Base-by-base conservation (phyloP, 2,113 vertebrate genomes). In the Gorilla gorilla region DNA sequence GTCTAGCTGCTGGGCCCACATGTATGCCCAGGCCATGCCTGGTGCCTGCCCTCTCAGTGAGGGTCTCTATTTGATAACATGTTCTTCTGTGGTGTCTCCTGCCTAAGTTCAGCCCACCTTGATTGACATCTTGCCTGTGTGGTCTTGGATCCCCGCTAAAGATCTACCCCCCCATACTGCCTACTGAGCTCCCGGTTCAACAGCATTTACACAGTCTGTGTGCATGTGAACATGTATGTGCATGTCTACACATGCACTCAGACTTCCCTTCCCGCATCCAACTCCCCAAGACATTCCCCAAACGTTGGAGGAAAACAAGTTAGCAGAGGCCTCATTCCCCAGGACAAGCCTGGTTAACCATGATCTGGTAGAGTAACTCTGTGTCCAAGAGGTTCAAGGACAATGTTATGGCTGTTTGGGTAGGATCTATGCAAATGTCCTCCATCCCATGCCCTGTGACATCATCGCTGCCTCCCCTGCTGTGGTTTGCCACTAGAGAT, bases 311-410 rank as follows among this genome's bases (percentile, higher is more conserved):
- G 38, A 85, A 93, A 83, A 86, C 52, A 61, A 61, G 20, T 38
- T 1, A 3, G 16, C n/a, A 59, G 57, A 48, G 70, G 73, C 59
- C 48, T 80, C 17, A 12, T n/a, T 87, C 75, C 84, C 89, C 57
- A 3, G 30, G 27, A 72, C n/a, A 78, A 70, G 43, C 72, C 87
- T 75, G 6, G 64, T 57, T 95, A 72, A 91, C 86, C 61, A 84
- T 11, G n/a, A 93, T 79, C 87, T 96, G 92, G 76, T 48, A 93
- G 68, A 90, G 92, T n/a, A 87, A 92, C 97, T 96, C 97, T 97
- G 75, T 90, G 84, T 92, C 98, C 83, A 78, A 98, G 96, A 94
- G 84, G 64, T 78, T 96, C 50, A 73, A 93, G 83, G 76, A 92
- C 76, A 40, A 4, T 2, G 2, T 68, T 55, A 18, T 59, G 25